A percentile compares a stretch with the other conserved stretches of the same genome.
phyloP scores from a whole-genome alignment of 2,113 vertebrate species.

The Azemiops feae region DNA sequence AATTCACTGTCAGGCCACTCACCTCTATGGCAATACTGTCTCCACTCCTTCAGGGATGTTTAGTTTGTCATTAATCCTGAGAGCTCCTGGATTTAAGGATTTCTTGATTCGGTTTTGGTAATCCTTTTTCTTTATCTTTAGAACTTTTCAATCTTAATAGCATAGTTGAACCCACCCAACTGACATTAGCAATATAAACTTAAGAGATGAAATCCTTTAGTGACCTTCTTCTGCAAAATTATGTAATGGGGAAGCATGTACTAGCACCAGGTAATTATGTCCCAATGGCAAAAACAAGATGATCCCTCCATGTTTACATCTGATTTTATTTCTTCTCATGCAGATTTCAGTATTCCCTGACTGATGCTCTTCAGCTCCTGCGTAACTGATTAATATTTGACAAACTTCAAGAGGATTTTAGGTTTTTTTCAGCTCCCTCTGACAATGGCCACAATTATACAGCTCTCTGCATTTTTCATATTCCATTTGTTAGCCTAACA shows the following conservation, averaged over 20 bases:
- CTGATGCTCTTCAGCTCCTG: conserved; percentile 17
- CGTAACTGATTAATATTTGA: conserved; percentile 40
- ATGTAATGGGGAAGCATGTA: background rate
- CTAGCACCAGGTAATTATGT: conserved; percentile 39
- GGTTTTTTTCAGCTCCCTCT: conserved; percentile 1
- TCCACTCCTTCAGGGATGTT: background rate
- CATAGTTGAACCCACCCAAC: background rate
- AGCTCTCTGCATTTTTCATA: background rate
- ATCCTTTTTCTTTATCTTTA: background rate
- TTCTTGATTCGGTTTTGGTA: background rate
- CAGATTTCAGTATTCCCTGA: conserved; percentile 37
- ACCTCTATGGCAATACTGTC: background rate
- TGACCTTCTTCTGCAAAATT: background rate
- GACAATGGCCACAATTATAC: conserved; percentile 38
- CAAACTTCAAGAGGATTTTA: conserved; percentile 41
- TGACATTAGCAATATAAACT: background rate
- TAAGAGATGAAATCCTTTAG: background rate
- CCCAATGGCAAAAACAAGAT: conserved; percentile 29
- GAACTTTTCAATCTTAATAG: background rate
- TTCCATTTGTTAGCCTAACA: conserved; percentile 12
- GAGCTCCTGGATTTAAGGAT: background rate
- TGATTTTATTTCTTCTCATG: conserved; percentile 36
- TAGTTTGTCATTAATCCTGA: background rate
- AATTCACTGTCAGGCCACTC: background rate
- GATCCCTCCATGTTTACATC: conserved; percentile 16